Evolutionary conservation across 2,113 vertebrate species (phyloP), one percentile per base, ranked within the genome.

Genomic region (Craseonycteris thonglongyai): DNA sequence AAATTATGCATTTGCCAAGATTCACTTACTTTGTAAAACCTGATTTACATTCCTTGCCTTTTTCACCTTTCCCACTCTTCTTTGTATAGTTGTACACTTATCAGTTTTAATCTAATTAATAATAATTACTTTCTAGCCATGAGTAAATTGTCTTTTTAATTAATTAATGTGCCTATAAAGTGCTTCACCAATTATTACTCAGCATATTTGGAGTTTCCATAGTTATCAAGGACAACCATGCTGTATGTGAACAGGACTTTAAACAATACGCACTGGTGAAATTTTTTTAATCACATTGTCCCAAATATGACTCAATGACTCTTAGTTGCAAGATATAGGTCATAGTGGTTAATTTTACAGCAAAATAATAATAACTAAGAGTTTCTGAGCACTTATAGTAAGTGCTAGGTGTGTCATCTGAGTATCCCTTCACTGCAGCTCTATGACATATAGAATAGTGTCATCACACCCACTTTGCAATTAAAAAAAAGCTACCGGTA

Each of bases 31-130:
- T 66, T 66, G 35, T 22, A 90, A 76, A 80, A 84, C 14, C 30
- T 63, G 22, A n/a, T n/a, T 81, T 30, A 88, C 6, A 68, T 61
- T 83, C 33, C 76, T 56, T 94, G 18, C 22, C n/a, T 45, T 88
- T 90, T 47, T 54, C 15, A 87, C 18, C 8, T 86, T 26, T n/a
- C 68, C 51, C 30, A 47, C 12, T 76, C 33, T 28, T 65, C 83
- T 86, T 82, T 65, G 28, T 91, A 65, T 74, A 45, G 7, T 65
- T 83, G 12, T 75, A 74, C 65, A n/a, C 47, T 84, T 86, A 91
- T 58, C 89, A 89, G 94, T 84, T 90, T 71, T 83, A 80, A n/a
- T n/a, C 26, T 94, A 93, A 93, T 87, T 93, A 49, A 51, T 74
- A 93, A 63, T 24, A 63, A 96, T 88, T 72, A 87, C n/a, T 88